Conservation (phyloP, 2,888 invertebrate species). For the Agrilus cyanescens region DNA sequence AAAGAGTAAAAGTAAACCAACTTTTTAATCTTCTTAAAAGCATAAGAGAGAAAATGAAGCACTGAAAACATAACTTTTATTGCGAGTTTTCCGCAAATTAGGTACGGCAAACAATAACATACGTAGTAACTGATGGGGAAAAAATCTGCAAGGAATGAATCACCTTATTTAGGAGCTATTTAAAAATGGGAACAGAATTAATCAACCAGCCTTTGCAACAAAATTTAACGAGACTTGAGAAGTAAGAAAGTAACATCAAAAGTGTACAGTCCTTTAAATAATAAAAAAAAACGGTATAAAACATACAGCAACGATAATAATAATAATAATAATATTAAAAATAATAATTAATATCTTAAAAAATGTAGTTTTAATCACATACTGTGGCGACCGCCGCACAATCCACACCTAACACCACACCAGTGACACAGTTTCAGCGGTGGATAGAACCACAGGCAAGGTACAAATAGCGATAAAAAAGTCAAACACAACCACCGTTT, state of each 20-base stretch:
- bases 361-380: slow-evolving; percentile 27
- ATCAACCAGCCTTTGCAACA: no score
- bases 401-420: slow-evolving; percentile 66
- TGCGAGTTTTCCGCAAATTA: no score
- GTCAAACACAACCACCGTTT: slow-evolving; percentile 81
- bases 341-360: slow-evolving; percentile 26
- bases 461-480: slow-evolving; percentile 75
- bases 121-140: no score
- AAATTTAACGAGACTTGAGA: no score
- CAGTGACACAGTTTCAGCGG: slow-evolving; percentile 76
- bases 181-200: no score
- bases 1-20: no score
- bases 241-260: background rate
- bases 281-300: background rate
- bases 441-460: slow-evolving; percentile 90
- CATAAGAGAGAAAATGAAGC: no score
- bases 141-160: no score
- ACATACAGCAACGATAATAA: slow-evolving; percentile 1
- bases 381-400: slow-evolving; percentile 74
- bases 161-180: no score
- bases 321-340: background rate
- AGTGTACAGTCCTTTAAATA: background rate
- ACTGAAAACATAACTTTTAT: no score
- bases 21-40: no score
- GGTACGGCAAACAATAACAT: no score